Percentiles rank a stretch among this genome's conserved stretches.
phyloP scores from a whole-genome alignment of 2,888 invertebrate genomes.

The Euzetes globulus region DNA sequence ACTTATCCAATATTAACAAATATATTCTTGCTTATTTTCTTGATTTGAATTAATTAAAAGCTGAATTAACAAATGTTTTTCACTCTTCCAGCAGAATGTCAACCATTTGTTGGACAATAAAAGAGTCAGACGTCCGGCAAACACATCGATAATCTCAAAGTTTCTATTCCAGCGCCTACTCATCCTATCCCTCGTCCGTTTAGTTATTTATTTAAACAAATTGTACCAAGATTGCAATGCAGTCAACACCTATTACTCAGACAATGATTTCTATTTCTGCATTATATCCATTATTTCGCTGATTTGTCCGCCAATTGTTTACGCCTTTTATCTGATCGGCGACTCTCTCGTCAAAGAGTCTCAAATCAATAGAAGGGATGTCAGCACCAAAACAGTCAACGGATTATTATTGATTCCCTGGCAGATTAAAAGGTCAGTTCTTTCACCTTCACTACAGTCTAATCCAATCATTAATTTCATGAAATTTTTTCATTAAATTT shows the following conservation, averaged over 20 bases:
- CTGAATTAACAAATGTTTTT: background rate
- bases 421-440: conserved; percentile 42
- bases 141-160: background rate
- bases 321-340: conserved; percentile 40
- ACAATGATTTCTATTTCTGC: conserved; percentile 35
- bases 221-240: conserved; percentile 41
- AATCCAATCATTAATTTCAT: no score
- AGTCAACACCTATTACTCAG: conserved; percentile 37
- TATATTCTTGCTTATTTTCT: no score
- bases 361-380: conserved; percentile 35
- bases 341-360: conserved; percentile 39
- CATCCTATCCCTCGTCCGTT: conserved; percentile 35
- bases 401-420: conserved; percentile 41
- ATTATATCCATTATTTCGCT: conserved; percentile 36
- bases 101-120: background rate
- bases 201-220: conserved; percentile 41
- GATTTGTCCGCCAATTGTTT: conserved; percentile 40
- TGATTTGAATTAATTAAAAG: no score
- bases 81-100: background rate
- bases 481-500: no score
- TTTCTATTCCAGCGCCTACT: conserved; percentile 39
- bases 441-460: no score
- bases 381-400: conserved; percentile 40
- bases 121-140: background rate
- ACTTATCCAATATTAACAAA: no score